A percentile compares a stretch with the other conserved stretches of the same genome.
These are phyloP conservation scores for Malurus splendens DNA, from an alignment of 2,797 vertebrate genomes.

Conservation along the genomic window DNA sequence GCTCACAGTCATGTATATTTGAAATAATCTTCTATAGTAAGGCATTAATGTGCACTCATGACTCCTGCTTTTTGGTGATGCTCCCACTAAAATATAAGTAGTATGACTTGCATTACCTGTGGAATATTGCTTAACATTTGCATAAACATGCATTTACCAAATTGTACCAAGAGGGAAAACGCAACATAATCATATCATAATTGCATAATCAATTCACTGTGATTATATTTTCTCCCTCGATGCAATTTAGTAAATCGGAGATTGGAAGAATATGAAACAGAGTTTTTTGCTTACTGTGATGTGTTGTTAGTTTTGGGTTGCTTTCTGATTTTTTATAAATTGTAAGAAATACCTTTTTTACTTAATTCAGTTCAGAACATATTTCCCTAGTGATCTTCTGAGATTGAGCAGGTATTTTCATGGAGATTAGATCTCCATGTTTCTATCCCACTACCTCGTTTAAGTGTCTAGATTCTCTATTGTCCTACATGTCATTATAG, in stretches of 20 bases:
- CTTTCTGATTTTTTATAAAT: neutral
- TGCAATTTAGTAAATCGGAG: conserved; percentile 60
- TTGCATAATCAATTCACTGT: conserved; percentile 65
- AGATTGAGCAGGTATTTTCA: neutral
- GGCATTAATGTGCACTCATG: neutral
- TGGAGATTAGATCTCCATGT: neutral
- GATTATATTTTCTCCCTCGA: conserved; percentile 69
- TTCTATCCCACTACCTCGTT: neutral
- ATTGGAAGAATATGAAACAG: conserved; percentile 35
- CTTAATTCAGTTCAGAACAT: neutral
- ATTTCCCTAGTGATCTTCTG: conserved; percentile 13
- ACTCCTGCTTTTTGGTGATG: neutral
- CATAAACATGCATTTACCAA: conserved; percentile 63
- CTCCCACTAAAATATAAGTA: conserved; percentile 1
- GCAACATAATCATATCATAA: conserved; percentile 64
- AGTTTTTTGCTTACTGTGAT: conserved; percentile 37
- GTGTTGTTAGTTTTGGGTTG: conserved; percentile 30
- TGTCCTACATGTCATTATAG: neutral
- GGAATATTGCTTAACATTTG: conserved; percentile 60
- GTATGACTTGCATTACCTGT: conserved; percentile 48
- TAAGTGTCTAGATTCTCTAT: neutral
- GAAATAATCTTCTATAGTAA: conserved; percentile 6
- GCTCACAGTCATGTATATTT: neutral
- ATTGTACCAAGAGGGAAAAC: conserved; percentile 62
- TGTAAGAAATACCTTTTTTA: neutral